Base-by-base conservation (phyloP, 2,797 vertebrate species). In the Podarcis siculus region DNA sequence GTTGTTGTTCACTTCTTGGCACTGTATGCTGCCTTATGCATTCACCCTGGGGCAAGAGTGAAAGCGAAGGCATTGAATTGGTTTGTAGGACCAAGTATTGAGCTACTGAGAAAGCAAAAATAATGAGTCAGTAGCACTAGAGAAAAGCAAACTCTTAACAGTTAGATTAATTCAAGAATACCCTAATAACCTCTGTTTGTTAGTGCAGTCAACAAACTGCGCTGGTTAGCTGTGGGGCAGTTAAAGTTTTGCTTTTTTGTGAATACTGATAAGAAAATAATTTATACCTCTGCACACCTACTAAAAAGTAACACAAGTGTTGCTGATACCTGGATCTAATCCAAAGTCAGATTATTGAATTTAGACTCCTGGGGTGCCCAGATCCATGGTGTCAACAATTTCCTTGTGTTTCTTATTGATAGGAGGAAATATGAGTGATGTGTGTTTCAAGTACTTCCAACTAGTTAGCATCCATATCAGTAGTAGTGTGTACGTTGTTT, bases 1-100 rank as follows among this genome's bases (percentile, higher is more conserved):
- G 1, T 82, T 86, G 85, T 66, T 85, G 83, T 58, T 88, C 64
- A 77, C 76, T 89, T 69, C 17, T 86, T 83, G 85, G 35, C 64
- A 83, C 39, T 10, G 0, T 84, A 86, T 81, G 10, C 0, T 88
- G 0, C 58, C 45, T 9, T 23, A 2, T 89, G 71, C 83, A 79
- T 35, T 21, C 86, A 80, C 42, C 61, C 79, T 87, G 25, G 67
- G 0, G 75, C 72, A 89, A 83, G 42, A 76, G 5, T 80, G 37
- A 35, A 35, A 83, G 4, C 32, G 78, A 81, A 90, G 83, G 19
- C 39, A 13, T 0, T 85, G 37, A 79, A 84, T 32, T 69, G 42
- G 32, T 75, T 42, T 76, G 5, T 32, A 76, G 55, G n/a, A 17
- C 23, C 49, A 6, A 66, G 7, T 84, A 25, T 85, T 75, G 15